These are phyloP conservation scores for Heterotis niloticus DNA, from an alignment of 2,113 vertebrate species.

Conservation along the genomic window DNA sequence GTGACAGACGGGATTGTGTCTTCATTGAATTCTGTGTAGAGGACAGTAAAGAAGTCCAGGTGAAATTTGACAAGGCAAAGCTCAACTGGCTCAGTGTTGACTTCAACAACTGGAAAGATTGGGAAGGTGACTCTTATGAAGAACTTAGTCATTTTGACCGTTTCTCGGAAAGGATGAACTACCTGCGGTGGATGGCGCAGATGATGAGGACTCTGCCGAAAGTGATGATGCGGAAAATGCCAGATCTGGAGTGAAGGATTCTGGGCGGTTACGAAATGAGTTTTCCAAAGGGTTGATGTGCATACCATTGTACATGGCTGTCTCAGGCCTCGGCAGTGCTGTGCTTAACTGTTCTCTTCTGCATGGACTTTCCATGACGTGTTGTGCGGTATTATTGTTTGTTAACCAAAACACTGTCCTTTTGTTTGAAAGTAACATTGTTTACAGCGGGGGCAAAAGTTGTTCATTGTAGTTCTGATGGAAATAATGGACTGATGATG, in stretches of 20 bases:
- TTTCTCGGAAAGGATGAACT: conserved; percentile 92
- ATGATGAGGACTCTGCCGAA: conserved; percentile 89
- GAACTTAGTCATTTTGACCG: conserved; percentile 94
- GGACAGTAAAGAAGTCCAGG: conserved; percentile 91
- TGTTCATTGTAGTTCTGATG: conserved; percentile 40
- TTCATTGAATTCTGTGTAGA: conserved; percentile 95
- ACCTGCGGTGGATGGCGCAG: conserved; percentile 90
- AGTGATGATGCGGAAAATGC: conserved; percentile 97
- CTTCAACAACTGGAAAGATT: conserved; percentile 99
- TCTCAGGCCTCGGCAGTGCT: conserved; percentile 45
- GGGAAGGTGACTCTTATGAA: conserved; percentile 96
- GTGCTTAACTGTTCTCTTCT: conserved; percentile 63
- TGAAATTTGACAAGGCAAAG: conserved; percentile 87
- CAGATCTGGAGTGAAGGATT: conserved; percentile 83
- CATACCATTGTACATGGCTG: conserved; percentile 64
- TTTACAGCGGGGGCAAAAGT: neutral
- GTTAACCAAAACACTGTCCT: conserved; percentile 53
- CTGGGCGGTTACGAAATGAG: conserved; percentile 69
- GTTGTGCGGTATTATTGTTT: conserved; percentile 45
- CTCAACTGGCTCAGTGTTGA: conserved; percentile 96
- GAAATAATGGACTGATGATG: conserved; percentile 21
- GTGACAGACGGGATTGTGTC: conserved; percentile 90
- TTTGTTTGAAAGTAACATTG: conserved; percentile 39
- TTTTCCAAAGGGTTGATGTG: conserved; percentile 69
- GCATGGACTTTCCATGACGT: conserved; percentile 64